Evolutionary conservation across 2,888 invertebrate genomes (phyloP), one percentile per base, ranked within the genome.

Genomic region (Phyto melanocephala): DNA sequence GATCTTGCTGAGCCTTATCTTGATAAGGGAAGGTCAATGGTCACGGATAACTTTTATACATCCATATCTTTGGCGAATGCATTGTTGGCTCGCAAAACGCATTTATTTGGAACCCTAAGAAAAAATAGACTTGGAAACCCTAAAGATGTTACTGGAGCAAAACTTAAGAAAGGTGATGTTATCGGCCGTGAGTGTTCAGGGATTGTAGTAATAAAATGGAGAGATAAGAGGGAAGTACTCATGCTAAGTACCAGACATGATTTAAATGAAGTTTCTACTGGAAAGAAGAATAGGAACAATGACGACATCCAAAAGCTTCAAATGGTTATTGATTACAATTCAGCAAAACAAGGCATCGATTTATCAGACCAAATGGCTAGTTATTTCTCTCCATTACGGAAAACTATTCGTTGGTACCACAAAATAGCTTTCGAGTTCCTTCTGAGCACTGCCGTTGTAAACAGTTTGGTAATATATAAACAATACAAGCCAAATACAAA

Each of bases 321-420:
- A 42, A 42, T 13, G 1, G 15, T 42, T 42, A 15, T 15, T 42
- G 42, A 42, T 42, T 15, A 42, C 15, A 42, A 42, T 15, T 15
- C 42, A 11, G 42, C 15, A 67, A 22, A 76, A 68, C 47, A 40
- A 67, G 52, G 67, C 11, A 67, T 52, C 37, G 35, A 52, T 52
- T 67, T 67, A 33, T 50, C 47, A 15, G 63, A 65, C 33, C 63
- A 50, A 47, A 65, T 62, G 54, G 63, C 54, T 50, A 65, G 65
- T 56, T 75, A 75, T 54, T 75, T 75, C 45, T 45, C 37, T 65
- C 74, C 74, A 11, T 47, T 65, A 35, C 54, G 74, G 52, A 72
- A 72, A 52, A 62, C 52, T 24, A 52, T 62, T 24, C 37, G 62
- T 28, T 62, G 56, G 65, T 56, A 52, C 42, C 65, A 47, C 17